Conservation (phyloP, 2,113 vertebrate species). For the Pleuronectes platessa region DNA sequence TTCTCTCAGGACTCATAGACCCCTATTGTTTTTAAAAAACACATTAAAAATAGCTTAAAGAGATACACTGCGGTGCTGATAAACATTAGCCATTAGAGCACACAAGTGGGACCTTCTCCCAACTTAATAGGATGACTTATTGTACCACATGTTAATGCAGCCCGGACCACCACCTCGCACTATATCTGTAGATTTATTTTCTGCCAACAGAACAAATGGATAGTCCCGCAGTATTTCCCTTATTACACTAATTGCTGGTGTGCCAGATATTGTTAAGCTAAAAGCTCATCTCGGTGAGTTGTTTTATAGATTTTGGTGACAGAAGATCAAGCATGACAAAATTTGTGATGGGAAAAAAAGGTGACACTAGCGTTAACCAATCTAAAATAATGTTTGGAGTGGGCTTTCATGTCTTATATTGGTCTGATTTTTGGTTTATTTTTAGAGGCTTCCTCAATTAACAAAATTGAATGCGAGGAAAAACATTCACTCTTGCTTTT, state of each 20-base stretch:
- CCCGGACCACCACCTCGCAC: not conserved
- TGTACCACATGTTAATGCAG: not conserved
- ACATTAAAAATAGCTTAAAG: constrained; percentile 26
- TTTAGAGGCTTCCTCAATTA: no score
- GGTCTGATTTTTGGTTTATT: no score
- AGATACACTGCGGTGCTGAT: not conserved
- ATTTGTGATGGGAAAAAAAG: no score
- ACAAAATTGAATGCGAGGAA: no score
- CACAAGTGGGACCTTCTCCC: constrained; percentile 6
- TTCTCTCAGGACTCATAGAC: constrained; percentile 7
- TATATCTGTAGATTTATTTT: not conserved
- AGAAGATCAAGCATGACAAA: no score
- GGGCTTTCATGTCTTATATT: no score
- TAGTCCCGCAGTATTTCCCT: not conserved
- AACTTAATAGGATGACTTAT: not conserved
- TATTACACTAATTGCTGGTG: not conserved
- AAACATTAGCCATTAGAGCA: constrained; percentile 22
- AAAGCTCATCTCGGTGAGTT: not conserved
- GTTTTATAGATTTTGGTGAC: not conserved
- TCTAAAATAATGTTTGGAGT: no score
- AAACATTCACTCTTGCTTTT: no score
- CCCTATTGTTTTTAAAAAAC: not conserved
- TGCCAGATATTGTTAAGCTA: not conserved
- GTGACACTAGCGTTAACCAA: no score
- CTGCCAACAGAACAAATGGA: not conserved